Evolutionary conservation across 2,888 invertebrate genomes (phyloP).

Genomic region (Sphinx pinastri): DNA sequence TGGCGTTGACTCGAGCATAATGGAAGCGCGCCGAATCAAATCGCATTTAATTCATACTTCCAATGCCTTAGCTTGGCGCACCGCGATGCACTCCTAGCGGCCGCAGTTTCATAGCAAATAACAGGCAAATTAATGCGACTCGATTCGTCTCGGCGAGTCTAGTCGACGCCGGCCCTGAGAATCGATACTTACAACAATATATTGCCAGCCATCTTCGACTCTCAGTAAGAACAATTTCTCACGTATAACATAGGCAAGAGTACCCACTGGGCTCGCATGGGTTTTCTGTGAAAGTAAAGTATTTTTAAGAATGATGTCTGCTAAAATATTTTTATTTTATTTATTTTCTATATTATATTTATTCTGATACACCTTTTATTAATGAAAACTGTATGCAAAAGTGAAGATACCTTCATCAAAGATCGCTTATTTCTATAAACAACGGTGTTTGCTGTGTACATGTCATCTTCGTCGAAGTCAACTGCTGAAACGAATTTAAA

Average conservation of each 20-base stretch:
- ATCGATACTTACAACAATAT: slow-evolving; percentile 57
- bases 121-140: no score
- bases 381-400: background rate
- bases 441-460: slow-evolving; percentile 57
- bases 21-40: no score
- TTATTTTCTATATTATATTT: background rate
- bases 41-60: no score
- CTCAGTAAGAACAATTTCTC: slow-evolving; percentile 67
- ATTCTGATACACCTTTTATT: no score
- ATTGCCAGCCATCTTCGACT: slow-evolving; percentile 66
- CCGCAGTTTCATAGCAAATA: no score
- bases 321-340: background rate
- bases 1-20: no score
- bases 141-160: no score
- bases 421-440: slow-evolving; percentile 60
- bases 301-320: background rate
- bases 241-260: slow-evolving; percentile 68
- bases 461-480: slow-evolving; percentile 54
- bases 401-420: slow-evolving; percentile 56
- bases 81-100: no score
- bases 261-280: slow-evolving; percentile 59
- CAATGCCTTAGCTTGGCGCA: no score
- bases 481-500: slow-evolving; percentile 39
- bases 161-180: background rate
- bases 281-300: slow-evolving; percentile 55